These are phyloP conservation scores for Eulemur mongoz DNA, from an alignment of 2,797 vertebrate genomes.

Conservation along the genomic window DNA sequence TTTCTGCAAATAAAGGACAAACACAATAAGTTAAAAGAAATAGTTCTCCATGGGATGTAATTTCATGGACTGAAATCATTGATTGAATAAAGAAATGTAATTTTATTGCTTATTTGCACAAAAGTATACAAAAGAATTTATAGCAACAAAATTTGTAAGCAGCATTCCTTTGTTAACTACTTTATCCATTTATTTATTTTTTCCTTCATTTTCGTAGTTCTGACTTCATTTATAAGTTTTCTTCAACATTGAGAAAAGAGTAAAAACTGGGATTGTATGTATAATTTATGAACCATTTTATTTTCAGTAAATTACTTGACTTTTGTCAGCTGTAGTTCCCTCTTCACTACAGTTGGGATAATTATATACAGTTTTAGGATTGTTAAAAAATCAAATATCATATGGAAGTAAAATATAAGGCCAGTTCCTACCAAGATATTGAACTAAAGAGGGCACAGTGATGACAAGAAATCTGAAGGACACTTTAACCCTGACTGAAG, in stretches of 20 bases:
- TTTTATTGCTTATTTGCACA: neutral
- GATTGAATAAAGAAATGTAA: neutral
- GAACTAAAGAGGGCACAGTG: neutral
- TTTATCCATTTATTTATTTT: neutral
- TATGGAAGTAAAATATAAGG: neutral
- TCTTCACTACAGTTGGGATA: neutral
- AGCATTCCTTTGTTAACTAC: neutral
- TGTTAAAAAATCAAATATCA: neutral
- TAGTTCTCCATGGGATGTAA: neutral
- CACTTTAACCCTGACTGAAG: no score
- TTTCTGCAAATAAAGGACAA: conserved; percentile 28
- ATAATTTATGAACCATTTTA: neutral
- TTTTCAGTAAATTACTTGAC: neutral
- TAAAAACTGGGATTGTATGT: neutral
- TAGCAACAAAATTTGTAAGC: neutral
- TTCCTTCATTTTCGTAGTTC: neutral
- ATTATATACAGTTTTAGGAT: neutral
- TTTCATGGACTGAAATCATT: neutral
- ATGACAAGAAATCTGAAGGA: neutral
- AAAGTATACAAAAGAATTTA: neutral
- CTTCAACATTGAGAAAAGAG: neutral
- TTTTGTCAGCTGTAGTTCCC: neutral
- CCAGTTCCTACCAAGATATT: neutral
- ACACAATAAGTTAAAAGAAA: conserved; percentile 30
- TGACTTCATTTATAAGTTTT: neutral